A percentile compares a stretch with the other conserved stretches of the same genome.
Evolutionary conservation across 2,888 invertebrate species (phyloP).

Genomic region (Rhyacophila evoluta): DNA sequence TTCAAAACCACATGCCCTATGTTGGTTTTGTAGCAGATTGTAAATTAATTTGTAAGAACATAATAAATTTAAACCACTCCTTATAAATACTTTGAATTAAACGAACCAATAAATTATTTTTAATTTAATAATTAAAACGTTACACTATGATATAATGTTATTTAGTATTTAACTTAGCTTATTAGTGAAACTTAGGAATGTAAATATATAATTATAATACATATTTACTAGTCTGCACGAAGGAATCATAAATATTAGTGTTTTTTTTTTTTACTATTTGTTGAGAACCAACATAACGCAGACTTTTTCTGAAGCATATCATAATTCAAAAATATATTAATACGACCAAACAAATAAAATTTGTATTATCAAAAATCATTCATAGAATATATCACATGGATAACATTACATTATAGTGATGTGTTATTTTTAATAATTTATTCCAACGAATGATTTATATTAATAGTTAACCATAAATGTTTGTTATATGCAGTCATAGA

Average conservation of each 20-base stretch:
- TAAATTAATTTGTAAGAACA: not conserved
- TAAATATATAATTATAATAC: not conserved
- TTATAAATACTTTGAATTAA: not conserved
- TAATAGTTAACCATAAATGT: too few relatives aligned
- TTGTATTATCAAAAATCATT: too few relatives aligned
- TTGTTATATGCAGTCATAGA: too few relatives aligned
- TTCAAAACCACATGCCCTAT: not conserved
- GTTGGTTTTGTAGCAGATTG: not conserved
- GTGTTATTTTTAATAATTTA: too few relatives aligned
- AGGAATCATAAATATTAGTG: not conserved
- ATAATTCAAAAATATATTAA: too few relatives aligned
- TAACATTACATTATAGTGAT: too few relatives aligned
- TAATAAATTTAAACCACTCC: not conserved
- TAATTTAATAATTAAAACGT: constrained; percentile 2
- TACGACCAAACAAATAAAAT: too few relatives aligned
- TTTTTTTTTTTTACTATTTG: too few relatives aligned
- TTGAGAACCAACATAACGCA: too few relatives aligned
- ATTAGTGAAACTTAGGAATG: not conserved
- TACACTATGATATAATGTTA: not conserved
- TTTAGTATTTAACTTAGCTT: not conserved
- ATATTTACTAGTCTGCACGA: not conserved
- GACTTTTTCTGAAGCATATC: too few relatives aligned
- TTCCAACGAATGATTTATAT: too few relatives aligned
- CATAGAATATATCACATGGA: too few relatives aligned
- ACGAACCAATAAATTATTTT: not conserved